Evolutionary conservation across 2,888 invertebrate genomes (phyloP), one percentile per base, ranked within the genome.

Genomic region (Drosophila kuntzei): DNA sequence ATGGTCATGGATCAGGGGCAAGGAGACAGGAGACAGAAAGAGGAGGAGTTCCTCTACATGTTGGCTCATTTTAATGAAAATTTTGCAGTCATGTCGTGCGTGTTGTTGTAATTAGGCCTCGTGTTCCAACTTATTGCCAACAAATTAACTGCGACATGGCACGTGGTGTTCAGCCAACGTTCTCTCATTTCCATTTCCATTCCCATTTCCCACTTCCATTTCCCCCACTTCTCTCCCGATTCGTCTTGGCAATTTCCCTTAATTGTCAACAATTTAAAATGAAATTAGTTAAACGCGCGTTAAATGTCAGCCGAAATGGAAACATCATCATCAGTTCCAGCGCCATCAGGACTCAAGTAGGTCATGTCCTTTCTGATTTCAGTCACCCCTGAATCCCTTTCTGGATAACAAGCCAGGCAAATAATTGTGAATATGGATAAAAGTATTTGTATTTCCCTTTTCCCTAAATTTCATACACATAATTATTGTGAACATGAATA

Each of bases 121-220:
- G 83, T 80, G 86, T 89, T 76, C 76, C 79, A 82, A 81, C 89
- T 90, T 91, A 91, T 90, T 91, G 90, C 90, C 90, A 90, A 80
- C 90, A 81, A 90, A 90, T 90, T 91, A 91, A 90, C 90, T 90
- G 90, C 90, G 76, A 86, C 90, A 90, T 87, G 85, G 89, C 89
- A 88, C 89, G 86, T 89, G 89, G 88, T 85, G 88, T 66, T 65
- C 53, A 25, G 36, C 60, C 44, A 32, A 32, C 4, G 41, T 57
- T 63, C 22, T 18, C 14, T 29, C 16, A 11, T 32, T 12, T 22
- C 14, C 29, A 6, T 50, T 11, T 43, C 14, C 34, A 11, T 14
- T 25, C 29, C 14, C 34, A n/a, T 25, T 25, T 16, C 16, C 37
- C 16, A 9, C 20, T n/a, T 20, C 14, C 27, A 5, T 49, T 11